A percentile compares a stretch with the other conserved stretches of the same genome.
These are phyloP conservation scores for Buteo buteo DNA, from an alignment of 2,113 vertebrate species.

Conservation along the genomic window DNA sequence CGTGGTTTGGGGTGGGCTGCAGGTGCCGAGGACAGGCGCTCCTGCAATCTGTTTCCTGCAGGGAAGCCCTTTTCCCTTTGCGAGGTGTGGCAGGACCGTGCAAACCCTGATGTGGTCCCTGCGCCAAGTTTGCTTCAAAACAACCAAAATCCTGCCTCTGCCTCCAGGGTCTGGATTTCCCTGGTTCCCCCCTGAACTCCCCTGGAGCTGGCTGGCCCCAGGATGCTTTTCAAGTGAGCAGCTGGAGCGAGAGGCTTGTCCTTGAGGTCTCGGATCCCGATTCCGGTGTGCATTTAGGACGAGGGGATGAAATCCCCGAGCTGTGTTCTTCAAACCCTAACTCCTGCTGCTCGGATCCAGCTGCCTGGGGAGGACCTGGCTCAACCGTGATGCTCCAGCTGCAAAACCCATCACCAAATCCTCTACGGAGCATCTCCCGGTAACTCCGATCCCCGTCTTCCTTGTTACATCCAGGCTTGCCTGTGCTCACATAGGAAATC, in stretches of 20 bases:
- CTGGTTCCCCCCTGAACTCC: too few species aligned
- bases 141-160: background rate
- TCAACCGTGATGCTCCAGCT: background rate
- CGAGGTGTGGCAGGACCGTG: background rate
- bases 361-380: background rate
- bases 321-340: background rate
- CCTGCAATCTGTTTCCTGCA: constrained; percentile 4
- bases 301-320: background rate
- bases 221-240: background rate
- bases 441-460: background rate
- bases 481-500: background rate
- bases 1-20: accelerated
- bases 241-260: background rate
- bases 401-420: background rate
- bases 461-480: background rate
- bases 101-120: background rate
- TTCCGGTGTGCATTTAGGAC: background rate
- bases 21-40: background rate
- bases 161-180: background rate
- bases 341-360: background rate
- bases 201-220: background rate
- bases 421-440: background rate
- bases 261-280: background rate
- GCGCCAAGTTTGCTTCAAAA: background rate
- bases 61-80: background rate